Percentiles rank a stretch among this genome's conserved stretches.
These are phyloP conservation scores for Scyliorhinus canicula DNA, from an alignment of 2,797 vertebrate species.

Conservation along the genomic window DNA sequence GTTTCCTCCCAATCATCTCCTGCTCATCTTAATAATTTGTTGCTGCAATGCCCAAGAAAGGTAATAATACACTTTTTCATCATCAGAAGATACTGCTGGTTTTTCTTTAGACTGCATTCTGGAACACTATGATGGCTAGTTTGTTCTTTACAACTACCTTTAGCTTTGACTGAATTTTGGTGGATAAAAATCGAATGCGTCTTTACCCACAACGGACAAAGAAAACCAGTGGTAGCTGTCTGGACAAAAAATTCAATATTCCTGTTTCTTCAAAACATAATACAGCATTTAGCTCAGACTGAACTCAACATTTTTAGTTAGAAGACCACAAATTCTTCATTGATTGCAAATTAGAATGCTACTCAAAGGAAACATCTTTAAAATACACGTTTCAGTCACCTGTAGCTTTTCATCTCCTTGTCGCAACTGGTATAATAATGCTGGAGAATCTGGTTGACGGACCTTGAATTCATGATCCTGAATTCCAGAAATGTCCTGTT, in stretches of 20 bases:
- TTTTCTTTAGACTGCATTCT: not conserved
- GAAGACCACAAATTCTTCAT: not conserved
- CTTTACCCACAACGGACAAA: not conserved
- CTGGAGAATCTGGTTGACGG: constrained; percentile 82
- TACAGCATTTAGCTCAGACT: not conserved
- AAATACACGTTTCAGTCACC: constrained; percentile 54
- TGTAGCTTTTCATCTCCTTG: constrained; percentile 93
- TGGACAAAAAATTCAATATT: not conserved
- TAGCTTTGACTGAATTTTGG: not conserved
- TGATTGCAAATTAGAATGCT: not conserved
- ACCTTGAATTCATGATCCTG: constrained; percentile 96
- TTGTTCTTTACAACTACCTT: not conserved
- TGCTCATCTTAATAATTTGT: not conserved
- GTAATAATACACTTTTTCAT: not conserved
- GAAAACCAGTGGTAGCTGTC: not conserved
- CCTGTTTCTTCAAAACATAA: not conserved
- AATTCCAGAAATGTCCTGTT: constrained; percentile 88
- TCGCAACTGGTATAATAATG: constrained; percentile 83
- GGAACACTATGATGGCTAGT: not conserved
- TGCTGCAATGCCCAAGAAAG: not conserved
- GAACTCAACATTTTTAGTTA: not conserved
- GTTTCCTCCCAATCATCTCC: constrained; percentile 1
- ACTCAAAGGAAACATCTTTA: not conserved
- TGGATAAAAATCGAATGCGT: not conserved
- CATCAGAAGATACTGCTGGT: not conserved